Percentiles rank a stretch among this genome's conserved stretches.
Evolutionary conservation across 2,888 invertebrate species (phyloP).

Genomic region (Azorinus chamasolen): DNA sequence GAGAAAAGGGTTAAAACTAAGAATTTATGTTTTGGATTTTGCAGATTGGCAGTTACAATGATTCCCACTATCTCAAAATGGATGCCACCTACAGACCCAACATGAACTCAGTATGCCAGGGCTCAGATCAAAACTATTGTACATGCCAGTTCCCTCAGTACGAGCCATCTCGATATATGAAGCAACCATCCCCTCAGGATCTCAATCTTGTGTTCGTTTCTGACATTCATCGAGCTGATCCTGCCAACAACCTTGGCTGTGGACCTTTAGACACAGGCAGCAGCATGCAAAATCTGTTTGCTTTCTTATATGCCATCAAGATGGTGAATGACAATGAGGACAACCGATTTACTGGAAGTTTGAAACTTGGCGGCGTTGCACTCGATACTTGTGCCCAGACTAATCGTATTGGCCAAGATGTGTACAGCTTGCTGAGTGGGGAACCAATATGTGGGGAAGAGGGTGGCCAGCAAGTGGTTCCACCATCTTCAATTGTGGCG

Average conservation of each 20-base stretch:
- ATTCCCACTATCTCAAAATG: slow-evolving; percentile 81
- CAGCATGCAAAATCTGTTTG: slow-evolving; percentile 85
- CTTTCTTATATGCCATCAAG: slow-evolving; percentile 86
- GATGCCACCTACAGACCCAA: slow-evolving; percentile 72
- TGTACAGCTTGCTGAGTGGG: slow-evolving; percentile 85
- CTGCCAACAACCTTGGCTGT: slow-evolving; percentile 83
- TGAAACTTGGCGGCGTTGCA: slow-evolving; percentile 84
- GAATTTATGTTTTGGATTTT: too few relatives aligned
- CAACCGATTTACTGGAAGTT: slow-evolving; percentile 66
- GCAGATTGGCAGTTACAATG: slow-evolving; percentile 84
- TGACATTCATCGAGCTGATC: slow-evolving; percentile 84
- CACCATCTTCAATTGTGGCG: slow-evolving; percentile 81
- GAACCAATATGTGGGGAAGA: slow-evolving; percentile 81
- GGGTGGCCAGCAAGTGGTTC: slow-evolving; percentile 68
- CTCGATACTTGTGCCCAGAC: slow-evolving; percentile 85
- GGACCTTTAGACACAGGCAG: slow-evolving; percentile 82
- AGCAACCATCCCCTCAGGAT: slow-evolving; percentile 70
- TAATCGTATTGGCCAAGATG: slow-evolving; percentile 83
- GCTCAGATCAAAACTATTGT: slow-evolving; percentile 59
- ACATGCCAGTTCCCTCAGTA: slow-evolving; percentile 73
- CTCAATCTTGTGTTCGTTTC: slow-evolving; percentile 86
- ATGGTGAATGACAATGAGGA: slow-evolving; percentile 83
- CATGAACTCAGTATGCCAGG: slow-evolving; percentile 72
- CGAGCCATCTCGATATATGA: slow-evolving; percentile 79
- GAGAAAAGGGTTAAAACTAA: too few relatives aligned